Conservation (phyloP, 1,140 invertebrate species). For the Aleiodes sp. region DNA sequence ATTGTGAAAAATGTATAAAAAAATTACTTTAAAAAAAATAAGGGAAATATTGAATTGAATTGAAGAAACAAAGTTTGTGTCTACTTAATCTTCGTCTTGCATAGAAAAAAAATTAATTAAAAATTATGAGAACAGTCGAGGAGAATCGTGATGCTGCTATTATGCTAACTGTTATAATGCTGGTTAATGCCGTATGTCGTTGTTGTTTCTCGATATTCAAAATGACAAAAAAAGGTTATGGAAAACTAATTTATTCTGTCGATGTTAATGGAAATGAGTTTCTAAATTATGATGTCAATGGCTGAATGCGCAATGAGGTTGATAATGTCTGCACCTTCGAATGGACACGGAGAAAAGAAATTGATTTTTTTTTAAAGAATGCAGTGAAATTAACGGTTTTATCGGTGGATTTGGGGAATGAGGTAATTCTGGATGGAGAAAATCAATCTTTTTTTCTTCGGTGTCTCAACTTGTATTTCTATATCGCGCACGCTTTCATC, state of each 20-base stretch:
- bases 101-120: constrained; percentile 19
- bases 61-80: constrained; percentile 22
- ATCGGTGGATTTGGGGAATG: too few species aligned
- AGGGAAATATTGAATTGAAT: not conserved
- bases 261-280: not conserved
- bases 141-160: constrained; percentile 39
- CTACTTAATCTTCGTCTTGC: constrained; percentile 37
- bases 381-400: too few species aligned
- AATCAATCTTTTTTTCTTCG: not conserved
- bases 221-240: constrained; percentile 4
- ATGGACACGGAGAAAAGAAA: not conserved
- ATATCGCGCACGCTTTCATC: constrained; percentile 22
- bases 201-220: constrained; percentile 64
- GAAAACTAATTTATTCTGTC: too few species aligned
- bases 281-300: not conserved
- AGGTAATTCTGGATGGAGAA: too few species aligned
- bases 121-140: too few species aligned
- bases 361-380: not conserved
- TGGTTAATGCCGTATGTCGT: constrained; percentile 65
- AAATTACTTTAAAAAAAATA: constrained; percentile 9
- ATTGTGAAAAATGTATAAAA: not conserved
- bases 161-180: constrained; percentile 47
- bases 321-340: constrained; percentile 10
- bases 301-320: not conserved
- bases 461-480: not conserved